A percentile compares a stretch with the other conserved stretches of the same genome.
Conservation (phyloP, 2,797 vertebrate genomes). For the Miichthys miiuy region DNA sequence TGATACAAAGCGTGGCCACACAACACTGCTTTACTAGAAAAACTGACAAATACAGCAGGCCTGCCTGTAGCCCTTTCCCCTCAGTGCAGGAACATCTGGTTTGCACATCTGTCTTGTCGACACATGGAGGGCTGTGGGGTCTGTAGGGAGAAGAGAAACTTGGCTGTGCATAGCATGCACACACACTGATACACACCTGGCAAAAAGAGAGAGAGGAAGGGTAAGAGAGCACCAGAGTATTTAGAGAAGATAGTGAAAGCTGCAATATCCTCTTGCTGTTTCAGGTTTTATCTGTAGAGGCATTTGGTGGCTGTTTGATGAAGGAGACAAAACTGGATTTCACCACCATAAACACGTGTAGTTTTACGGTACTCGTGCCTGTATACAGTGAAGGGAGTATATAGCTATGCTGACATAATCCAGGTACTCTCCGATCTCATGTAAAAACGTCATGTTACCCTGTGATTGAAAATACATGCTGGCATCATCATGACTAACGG, state of each 20-base stretch:
- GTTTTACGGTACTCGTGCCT: neutral
- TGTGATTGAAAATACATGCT: slow-evolving; percentile 9
- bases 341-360: neutral
- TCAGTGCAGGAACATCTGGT: slow-evolving; percentile 75
- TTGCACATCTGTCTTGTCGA: slow-evolving; percentile 76
- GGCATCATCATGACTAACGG: slow-evolving; percentile 53
- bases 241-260: slow-evolving; percentile 12
- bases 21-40: slow-evolving; percentile 2
- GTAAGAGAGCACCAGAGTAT: slow-evolving; percentile 12
- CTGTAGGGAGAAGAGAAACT: slow-evolving; percentile 59
- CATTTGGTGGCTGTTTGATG: neutral
- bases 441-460: neutral
- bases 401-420: neutral
- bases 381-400: neutral
- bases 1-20: slow-evolving; percentile 20
- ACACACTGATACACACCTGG: slow-evolving; percentile 49
- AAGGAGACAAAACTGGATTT: slow-evolving; percentile 1
- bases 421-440: neutral
- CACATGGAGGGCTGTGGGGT: slow-evolving; percentile 44
- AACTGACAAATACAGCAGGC: slow-evolving; percentile 43
- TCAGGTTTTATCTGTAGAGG: neutral
- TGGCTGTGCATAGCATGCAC: slow-evolving; percentile 38
- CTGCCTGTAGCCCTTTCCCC: slow-evolving; percentile 46
- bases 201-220: slow-evolving; percentile 12
- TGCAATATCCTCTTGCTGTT: neutral